Percentiles rank a stretch among this genome's conserved stretches.
Evolutionary conservation across 1,140 invertebrate species (phyloP).

Genomic region (Propsilocerus akamusi): DNA sequence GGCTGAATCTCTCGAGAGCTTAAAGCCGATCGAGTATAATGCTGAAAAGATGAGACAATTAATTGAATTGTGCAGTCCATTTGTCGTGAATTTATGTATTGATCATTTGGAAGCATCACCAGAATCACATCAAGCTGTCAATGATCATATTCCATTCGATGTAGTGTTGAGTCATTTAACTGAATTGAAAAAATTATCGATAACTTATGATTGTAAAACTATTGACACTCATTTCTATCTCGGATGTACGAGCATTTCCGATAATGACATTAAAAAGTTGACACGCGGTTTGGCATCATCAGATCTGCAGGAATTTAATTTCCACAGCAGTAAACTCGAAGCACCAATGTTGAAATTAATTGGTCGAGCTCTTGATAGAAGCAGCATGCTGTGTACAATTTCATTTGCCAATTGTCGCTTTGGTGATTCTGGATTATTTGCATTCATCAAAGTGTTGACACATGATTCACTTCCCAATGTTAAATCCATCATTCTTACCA

Average conservation of each 20-base stretch:
- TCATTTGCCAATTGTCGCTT: conserved; percentile 20
- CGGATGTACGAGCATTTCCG: conserved; percentile 19
- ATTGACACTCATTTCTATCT: conserved; percentile 19
- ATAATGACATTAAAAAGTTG: conserved; percentile 15
- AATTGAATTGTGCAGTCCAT: conserved; percentile 20
- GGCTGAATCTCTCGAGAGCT: conserved; percentile 24
- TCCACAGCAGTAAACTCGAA: conserved; percentile 19
- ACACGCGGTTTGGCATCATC: conserved; percentile 17
- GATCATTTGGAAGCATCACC: conserved; percentile 17
- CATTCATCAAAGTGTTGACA: conserved; percentile 17
- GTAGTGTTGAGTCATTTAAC: conserved; percentile 22
- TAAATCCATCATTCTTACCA: conserved; percentile 18
- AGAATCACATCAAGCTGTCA: conserved; percentile 10
- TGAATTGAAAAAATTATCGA: conserved; percentile 19
- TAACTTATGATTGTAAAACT: conserved; percentile 22
- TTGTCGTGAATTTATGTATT: conserved; percentile 22
- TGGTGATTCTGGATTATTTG: conserved; percentile 20
- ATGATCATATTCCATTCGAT: conserved; percentile 26
- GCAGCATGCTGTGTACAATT: conserved; percentile 15
- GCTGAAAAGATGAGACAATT: conserved; percentile 18
- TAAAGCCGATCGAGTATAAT: conserved; percentile 24
- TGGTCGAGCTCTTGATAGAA: conserved; percentile 19
- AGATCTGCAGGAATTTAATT: conserved; percentile 18
- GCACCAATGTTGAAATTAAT: conserved; percentile 18
- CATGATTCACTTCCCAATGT: conserved; percentile 18